Evolutionary conservation across 2,888 invertebrate genomes (phyloP).

Genomic region (Rhyacophila evoluta): DNA sequence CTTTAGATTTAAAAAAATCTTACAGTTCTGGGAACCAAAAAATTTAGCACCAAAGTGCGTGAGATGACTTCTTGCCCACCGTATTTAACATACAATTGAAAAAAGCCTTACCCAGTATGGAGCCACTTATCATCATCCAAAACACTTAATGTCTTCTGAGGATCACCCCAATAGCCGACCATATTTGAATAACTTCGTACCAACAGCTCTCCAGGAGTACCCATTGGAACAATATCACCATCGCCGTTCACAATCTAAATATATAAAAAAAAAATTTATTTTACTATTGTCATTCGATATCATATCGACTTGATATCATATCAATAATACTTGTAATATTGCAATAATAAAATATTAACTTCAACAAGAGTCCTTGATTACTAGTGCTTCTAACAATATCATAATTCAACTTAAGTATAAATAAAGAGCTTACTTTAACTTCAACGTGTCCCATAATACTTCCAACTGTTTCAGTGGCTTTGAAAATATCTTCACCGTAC

Average conservation of each 20-base stretch:
- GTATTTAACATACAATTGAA: no score
- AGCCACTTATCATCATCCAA: constrained; percentile 76
- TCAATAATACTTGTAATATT: not conserved
- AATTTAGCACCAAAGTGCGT: no score
- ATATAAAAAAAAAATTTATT: no score
- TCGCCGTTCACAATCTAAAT: constrained; percentile 69
- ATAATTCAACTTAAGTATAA: no score
- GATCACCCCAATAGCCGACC: constrained; percentile 79
- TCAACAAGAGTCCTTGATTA: no score
- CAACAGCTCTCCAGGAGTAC: constrained; percentile 76
- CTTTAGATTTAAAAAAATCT: no score
- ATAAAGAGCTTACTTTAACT: constrained; percentile 64
- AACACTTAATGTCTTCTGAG: constrained; percentile 73
- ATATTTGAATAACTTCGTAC: constrained; percentile 76
- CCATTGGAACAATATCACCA: constrained; percentile 72
- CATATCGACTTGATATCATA: no score
- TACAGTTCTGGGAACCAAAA: no score
- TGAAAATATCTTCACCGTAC: constrained; percentile 63
- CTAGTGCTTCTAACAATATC: no score
- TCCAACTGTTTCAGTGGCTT: constrained; percentile 69
- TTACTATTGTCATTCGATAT: no score
- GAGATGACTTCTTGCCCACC: no score
- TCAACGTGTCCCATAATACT: constrained; percentile 70
- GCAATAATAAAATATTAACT: not conserved
- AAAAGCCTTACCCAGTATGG: constrained; percentile 75